Evolutionary conservation across 2,113 vertebrate genomes (phyloP), one percentile per base, ranked within the genome.

Genomic region (Herpailurus yagouaroundi): DNA sequence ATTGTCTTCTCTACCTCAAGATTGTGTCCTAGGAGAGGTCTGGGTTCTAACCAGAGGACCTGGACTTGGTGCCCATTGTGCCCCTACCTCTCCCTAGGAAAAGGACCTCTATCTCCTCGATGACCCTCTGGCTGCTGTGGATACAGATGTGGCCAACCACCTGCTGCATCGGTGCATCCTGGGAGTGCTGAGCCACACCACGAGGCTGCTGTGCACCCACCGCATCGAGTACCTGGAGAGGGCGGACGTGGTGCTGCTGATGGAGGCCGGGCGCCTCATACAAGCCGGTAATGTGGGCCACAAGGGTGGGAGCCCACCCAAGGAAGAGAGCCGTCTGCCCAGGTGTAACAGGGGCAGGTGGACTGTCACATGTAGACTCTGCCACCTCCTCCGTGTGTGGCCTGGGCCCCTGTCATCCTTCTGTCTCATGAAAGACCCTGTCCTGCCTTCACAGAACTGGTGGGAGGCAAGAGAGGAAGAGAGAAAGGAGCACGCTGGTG

Each of bases 31-130:
- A 14, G 57, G 86, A 80, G 48, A 91, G 45, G 23, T 79, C 50
- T 88, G 68, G 57, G 68, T 55, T 83, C 87, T 64, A 38, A 48
- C 69, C 38, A 85, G 57, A 89, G 41, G 15, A 33, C 73, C 33
- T 11, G 19, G 48, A 6, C 93, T 71, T 57, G 68, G 29, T n/a
- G 25, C 69, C 91, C 23, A 4, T 36, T 11, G 19, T 77, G 7
- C 6, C 25, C 76, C 33, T 29, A 52, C 82, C 69, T 94, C 41
- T 95, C 38, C 91, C 81, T 73, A 99, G 99, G 99, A 99, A 57
- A 99, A 99, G 98, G 99, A 99, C 12, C 95, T 99, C 82, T 99
- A 99, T 97, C 99, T 99, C 60, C 99, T 99, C 1, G 99, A 99
- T 45, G 99, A 99, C 96, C 99, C 99, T 4, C 95, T 99, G 98